A percentile compares a stretch with the other conserved stretches of the same genome.
Conservation (phyloP, 2,797 vertebrate genomes). For the Sandelia bainsii region DNA sequence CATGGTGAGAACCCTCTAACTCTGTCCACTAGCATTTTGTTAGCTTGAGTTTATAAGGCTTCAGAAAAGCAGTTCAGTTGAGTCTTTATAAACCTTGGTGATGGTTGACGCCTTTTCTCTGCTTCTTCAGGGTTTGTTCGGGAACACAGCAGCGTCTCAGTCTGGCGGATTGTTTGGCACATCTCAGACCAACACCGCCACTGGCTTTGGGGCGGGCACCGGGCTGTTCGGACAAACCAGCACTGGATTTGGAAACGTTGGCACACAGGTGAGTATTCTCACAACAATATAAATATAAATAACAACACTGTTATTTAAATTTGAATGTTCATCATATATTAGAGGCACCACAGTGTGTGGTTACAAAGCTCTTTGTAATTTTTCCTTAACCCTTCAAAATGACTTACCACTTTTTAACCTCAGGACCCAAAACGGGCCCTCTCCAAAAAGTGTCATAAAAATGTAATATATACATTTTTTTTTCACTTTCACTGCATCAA, state of each 20-base stretch:
- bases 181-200: slow-evolving; percentile 90
- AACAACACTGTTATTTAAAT: no score
- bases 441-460: no score
- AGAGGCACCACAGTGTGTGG: neutral
- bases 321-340: neutral
- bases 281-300: no score
- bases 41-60: neutral
- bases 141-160: slow-evolving; percentile 89
- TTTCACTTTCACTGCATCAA: no score
- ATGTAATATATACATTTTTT: no score
- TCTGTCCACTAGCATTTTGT: neutral
- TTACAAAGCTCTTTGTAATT: no score
- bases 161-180: slow-evolving; percentile 90
- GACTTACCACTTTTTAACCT: no score
- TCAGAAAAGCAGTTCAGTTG: neutral
- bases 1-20: slow-evolving; percentile 85
- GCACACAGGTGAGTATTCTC: slow-evolving; percentile 83
- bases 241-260: slow-evolving; percentile 89
- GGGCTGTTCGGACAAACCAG: slow-evolving; percentile 91
- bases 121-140: slow-evolving; percentile 90
- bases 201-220: slow-evolving; percentile 88
- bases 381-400: no score
- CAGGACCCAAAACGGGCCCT: no score
- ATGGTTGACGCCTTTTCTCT: neutral
- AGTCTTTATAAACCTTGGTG: neutral